Base-by-base conservation (phyloP, 2,888 invertebrate species). In the Hydrotaea diabolus region DNA sequence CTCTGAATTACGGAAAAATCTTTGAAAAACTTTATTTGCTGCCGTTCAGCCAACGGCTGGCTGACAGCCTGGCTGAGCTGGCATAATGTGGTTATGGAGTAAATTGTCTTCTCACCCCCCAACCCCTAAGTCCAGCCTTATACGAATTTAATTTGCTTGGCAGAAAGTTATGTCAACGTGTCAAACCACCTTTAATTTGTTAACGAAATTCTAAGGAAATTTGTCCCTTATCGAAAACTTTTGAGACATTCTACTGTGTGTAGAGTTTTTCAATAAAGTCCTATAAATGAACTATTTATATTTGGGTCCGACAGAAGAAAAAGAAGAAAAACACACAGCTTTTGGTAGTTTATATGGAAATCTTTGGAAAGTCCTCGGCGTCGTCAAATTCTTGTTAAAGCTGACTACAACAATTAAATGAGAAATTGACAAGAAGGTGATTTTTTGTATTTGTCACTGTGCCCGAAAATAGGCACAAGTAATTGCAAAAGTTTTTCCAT, bases 131-230 rank as follows among this genome's bases (percentile, higher is more conserved):
- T 17, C 8, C 39, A 43, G 75, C 46, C 64, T 81, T 66, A 74
- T 69, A 66, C 19, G 62, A 46, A 79, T 82, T 72, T 74, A 53
- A 26, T 59, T 59, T 43, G 11, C 55, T 57, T 11, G 7, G 13
- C 8, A 43, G 69, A 77, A 77, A 66, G 77, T 79, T 71, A 66
- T 66, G 66, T 69, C 73, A 79, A 79, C 79, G 79, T 82, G 81
- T 62, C 81, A 85, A 62, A 79, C 57, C 76, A 62, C 43, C 39
- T n/a, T 64, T 66, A 75, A 80, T 81, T 81, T 75, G 81, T 73
- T 7, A n/a, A n/a, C n/a, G n/a, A n/a, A n/a, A n/a, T n/a, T n/a
- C n/a, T n/a, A n/a, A 64, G 19, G 64, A 74, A 74, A 77, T 69
- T 83, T n/a, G n/a, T n/a, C n/a, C n/a, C n/a, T n/a, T 23, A 31